Conservation (phyloP, 2,888 invertebrate genomes). For the Meta bourneti region DNA sequence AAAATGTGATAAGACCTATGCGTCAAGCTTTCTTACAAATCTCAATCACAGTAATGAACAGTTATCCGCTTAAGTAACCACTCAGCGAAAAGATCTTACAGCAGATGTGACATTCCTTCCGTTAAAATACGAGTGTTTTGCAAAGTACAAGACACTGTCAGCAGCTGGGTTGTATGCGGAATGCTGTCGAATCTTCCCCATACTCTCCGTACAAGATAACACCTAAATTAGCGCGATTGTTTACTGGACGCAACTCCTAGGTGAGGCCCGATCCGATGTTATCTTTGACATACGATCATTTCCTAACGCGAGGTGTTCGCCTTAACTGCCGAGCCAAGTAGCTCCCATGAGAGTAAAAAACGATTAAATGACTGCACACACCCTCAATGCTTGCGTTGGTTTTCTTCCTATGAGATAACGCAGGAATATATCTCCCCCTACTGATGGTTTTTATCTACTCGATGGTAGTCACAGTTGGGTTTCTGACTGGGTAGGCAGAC, state of each 20-base stretch:
- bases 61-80: too few relatives aligned
- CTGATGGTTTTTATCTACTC: constrained; percentile 30
- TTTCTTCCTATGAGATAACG: constrained; percentile 36
- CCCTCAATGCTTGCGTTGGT: constrained; percentile 42
- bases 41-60: too few relatives aligned
- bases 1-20: too few relatives aligned
- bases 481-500: constrained; percentile 34
- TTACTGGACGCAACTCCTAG: constrained; percentile 48
- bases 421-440: constrained; percentile 42
- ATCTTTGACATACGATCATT: constrained; percentile 73
- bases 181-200: constrained; percentile 21
- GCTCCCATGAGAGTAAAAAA: constrained; percentile 52
- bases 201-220: constrained; percentile 45
- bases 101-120: too few relatives aligned
- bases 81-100: too few relatives aligned
- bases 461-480: constrained; percentile 63
- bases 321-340: constrained; percentile 58
- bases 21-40: too few relatives aligned
- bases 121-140: too few relatives aligned
- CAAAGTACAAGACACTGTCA: neutral
- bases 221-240: constrained; percentile 50
- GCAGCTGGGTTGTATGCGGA: constrained; percentile 1
- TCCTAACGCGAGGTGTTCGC: constrained; percentile 54
- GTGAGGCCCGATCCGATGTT: constrained; percentile 62
- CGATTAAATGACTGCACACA: constrained; percentile 60